These are phyloP conservation scores for Stegodyphus dumicola DNA, from an alignment of 1,140 invertebrate species.

Conservation along the genomic window DNA sequence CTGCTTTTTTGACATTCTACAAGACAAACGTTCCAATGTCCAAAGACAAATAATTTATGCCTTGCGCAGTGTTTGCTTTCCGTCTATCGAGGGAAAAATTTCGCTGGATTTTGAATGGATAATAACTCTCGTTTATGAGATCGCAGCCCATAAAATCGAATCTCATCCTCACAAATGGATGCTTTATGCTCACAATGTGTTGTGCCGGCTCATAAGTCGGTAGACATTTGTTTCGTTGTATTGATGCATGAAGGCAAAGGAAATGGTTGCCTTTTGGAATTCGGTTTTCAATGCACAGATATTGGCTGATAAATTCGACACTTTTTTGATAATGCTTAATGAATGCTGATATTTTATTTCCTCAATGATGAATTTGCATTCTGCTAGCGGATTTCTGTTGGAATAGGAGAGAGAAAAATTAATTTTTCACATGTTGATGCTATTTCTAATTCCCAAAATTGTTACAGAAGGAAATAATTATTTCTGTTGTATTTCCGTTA, in stretches of 20 bases:
- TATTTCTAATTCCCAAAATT: too few relatives aligned
- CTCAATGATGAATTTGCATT: too few relatives aligned
- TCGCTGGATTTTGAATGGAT: conserved; percentile 11
- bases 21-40: not conserved
- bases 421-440: too few relatives aligned
- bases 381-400: too few relatives aligned
- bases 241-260: conserved; percentile 14
- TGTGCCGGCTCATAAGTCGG: conserved; percentile 8
- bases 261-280: too few relatives aligned
- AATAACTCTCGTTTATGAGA: conserved; percentile 42
- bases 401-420: too few relatives aligned
- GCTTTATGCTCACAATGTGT: conserved; percentile 20
- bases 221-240: not conserved
- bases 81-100: not conserved
- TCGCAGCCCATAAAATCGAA: conserved; percentile 41
- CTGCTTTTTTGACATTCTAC: not conserved
- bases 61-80: conserved; percentile 16
- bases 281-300: too few relatives aligned
- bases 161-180: not conserved
- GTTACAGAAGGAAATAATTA: too few relatives aligned
- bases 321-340: too few relatives aligned
- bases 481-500: too few relatives aligned
- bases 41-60: conserved; percentile 26
- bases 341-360: too few relatives aligned
- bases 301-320: too few relatives aligned